Evolutionary conservation across 2,113 vertebrate species (phyloP).

Genomic region (Proteles cristata): DNA sequence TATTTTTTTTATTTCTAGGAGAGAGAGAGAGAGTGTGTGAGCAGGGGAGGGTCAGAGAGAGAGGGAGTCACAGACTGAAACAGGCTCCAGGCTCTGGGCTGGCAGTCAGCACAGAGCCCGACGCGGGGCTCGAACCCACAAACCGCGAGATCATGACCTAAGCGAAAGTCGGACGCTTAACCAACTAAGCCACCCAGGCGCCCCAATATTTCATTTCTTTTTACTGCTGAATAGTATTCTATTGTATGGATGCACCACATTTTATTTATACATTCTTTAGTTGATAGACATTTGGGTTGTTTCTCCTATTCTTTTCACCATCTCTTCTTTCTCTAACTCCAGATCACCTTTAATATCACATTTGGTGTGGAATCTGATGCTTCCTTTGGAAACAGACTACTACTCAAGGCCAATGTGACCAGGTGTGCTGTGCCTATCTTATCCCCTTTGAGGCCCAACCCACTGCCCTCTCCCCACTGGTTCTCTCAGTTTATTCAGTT

Average conservation of each 20-base stretch:
- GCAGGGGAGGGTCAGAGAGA: too few relatives aligned
- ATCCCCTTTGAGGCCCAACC: neutral
- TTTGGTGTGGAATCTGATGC: slow-evolving; percentile 77
- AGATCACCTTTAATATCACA: slow-evolving; percentile 74
- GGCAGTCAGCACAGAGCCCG: too few relatives aligned
- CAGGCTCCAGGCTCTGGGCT: too few relatives aligned
- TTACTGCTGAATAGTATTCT: neutral
- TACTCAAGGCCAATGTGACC: slow-evolving; percentile 75
- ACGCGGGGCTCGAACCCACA: too few relatives aligned
- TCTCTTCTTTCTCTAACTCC: neutral
- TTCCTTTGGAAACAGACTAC: slow-evolving; percentile 70
- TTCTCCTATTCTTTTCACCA: neutral
- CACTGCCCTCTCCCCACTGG: neutral
- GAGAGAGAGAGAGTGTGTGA: too few relatives aligned
- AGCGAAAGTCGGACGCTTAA: too few relatives aligned
- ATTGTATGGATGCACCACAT: neutral
- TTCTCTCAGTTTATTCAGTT: neutral
- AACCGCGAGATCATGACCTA: too few relatives aligned
- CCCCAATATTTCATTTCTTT: neutral
- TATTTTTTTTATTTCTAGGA: too few relatives aligned
- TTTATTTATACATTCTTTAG: neutral
- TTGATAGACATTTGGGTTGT: neutral
- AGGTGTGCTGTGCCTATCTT: slow-evolving; percentile 65
- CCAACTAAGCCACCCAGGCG: too few relatives aligned
- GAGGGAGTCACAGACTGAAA: too few relatives aligned